Evolutionary conservation across 1,140 invertebrate genomes (phyloP).

Genomic region (Leptonema lineaticorne): DNA sequence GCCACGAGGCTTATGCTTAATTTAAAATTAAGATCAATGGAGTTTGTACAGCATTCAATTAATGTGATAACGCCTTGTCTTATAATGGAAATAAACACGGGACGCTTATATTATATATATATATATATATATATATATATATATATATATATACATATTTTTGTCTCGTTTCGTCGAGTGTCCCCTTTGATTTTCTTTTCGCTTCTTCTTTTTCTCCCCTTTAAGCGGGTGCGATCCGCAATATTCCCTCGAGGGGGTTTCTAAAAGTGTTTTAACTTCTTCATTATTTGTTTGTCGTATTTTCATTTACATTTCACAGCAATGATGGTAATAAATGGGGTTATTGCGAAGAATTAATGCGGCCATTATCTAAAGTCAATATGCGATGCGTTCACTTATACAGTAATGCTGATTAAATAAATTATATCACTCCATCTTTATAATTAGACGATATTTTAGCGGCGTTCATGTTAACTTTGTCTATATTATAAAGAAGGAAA

Average conservation of each 20-base stretch:
- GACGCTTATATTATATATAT: neutral
- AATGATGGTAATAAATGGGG: neutral
- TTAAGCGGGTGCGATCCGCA: neutral
- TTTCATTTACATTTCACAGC: neutral
- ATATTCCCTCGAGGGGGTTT: neutral
- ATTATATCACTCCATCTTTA: too few species aligned
- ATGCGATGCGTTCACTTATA: too few species aligned
- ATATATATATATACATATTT: neutral
- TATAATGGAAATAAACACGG: constrained; percentile 28
- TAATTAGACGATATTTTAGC: too few species aligned
- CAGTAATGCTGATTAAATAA: too few species aligned
- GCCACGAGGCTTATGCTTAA: neutral
- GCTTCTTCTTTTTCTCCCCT: neutral
- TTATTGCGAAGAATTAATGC: too few species aligned
- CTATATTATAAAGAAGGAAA: too few species aligned
- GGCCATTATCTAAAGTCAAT: too few species aligned
- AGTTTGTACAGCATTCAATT: constrained; percentile 28
- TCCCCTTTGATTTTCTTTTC: neutral
- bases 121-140: neutral
- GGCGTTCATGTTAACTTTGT: too few species aligned
- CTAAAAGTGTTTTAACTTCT: constrained; percentile 4
- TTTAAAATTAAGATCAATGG: constrained; percentile 29
- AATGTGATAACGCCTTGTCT: constrained; percentile 21
- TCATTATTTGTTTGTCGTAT: constrained; percentile 8
- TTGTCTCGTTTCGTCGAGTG: neutral